phyloP scores from a whole-genome alignment of 1,140 invertebrate species.

The Temnothorax curvispinosus region DNA sequence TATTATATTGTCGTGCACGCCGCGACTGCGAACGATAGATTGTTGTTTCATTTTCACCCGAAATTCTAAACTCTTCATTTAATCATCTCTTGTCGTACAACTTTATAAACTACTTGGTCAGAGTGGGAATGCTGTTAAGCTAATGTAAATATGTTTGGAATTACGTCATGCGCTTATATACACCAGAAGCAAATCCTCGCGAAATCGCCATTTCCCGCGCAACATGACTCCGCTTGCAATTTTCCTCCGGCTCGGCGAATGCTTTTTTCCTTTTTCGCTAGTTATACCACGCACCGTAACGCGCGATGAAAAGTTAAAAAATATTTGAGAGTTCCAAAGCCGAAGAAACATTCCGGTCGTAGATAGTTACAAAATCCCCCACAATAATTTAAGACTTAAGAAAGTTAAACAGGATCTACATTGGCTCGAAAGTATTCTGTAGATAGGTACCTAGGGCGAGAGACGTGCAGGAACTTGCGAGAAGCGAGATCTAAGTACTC shows the following conservation, averaged over 20 bases:
- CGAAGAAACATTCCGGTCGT: slow-evolving; percentile 36
- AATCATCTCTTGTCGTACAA: slow-evolving; percentile 40
- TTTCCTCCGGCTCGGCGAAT: slow-evolving; percentile 2
- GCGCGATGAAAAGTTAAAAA: slow-evolving; percentile 50
- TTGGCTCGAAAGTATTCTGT: slow-evolving; percentile 34
- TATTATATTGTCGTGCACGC: neutral
- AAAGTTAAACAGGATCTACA: slow-evolving; percentile 57
- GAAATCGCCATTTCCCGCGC: slow-evolving; percentile 48
- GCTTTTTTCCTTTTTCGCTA: neutral
- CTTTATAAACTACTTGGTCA: slow-evolving; percentile 53
- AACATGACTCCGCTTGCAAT: slow-evolving; percentile 36
- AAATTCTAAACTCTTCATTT: slow-evolving; percentile 48
- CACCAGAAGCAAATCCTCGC: slow-evolving; percentile 10
- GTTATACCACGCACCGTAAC: neutral
- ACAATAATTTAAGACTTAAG: slow-evolving; percentile 54
- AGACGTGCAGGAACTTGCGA: slow-evolving; percentile 29
- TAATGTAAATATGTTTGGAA: slow-evolving; percentile 51
- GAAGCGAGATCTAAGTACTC: slow-evolving; percentile 55
- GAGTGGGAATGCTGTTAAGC: slow-evolving; percentile 36
- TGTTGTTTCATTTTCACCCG: slow-evolving; percentile 11
- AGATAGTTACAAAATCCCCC: slow-evolving; percentile 51
- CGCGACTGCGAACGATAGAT: slow-evolving; percentile 24
- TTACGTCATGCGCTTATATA: slow-evolving; percentile 33
- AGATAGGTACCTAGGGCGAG: neutral
- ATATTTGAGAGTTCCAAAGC: slow-evolving; percentile 38